Evolutionary conservation across 2,797 vertebrate genomes (phyloP).

Genomic region (Natrix natrix): DNA sequence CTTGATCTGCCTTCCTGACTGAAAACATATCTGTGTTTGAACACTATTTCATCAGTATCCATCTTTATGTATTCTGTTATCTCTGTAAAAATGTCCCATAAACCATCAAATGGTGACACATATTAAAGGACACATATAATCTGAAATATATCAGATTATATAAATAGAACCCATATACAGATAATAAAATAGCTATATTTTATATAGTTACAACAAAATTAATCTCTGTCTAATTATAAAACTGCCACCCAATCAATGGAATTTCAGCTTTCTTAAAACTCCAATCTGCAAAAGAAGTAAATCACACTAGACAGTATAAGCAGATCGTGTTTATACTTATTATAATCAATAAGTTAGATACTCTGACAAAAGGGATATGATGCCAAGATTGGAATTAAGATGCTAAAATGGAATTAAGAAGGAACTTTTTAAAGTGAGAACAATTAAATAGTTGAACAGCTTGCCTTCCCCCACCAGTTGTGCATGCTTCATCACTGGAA

Average conservation of each 20-base stretch:
- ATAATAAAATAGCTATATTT: neutral
- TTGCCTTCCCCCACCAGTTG: neutral
- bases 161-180: constrained; percentile 2
- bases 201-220: constrained; percentile 22
- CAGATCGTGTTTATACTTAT: constrained; percentile 23
- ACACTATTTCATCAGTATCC: neutral
- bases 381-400: constrained; percentile 17
- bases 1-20: neutral
- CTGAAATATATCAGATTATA: neutral
- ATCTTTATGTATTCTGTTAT: neutral
- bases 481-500: neutral
- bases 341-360: constrained; percentile 10
- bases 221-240: constrained; percentile 29
- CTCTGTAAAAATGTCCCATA: neutral
- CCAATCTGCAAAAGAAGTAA: neutral
- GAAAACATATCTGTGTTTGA: neutral
- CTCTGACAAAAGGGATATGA: constrained; percentile 48
- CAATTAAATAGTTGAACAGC: no score
- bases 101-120: neutral
- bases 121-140: constrained; percentile 5
- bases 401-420: no score
- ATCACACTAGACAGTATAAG: constrained; percentile 29
- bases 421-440: no score
- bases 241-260: constrained; percentile 17
- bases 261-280: neutral